Percentiles rank a stretch among this genome's conserved stretches.
Evolutionary conservation across 2,113 vertebrate species (phyloP).

Genomic region (Sarotherodon lohbergeri): DNA sequence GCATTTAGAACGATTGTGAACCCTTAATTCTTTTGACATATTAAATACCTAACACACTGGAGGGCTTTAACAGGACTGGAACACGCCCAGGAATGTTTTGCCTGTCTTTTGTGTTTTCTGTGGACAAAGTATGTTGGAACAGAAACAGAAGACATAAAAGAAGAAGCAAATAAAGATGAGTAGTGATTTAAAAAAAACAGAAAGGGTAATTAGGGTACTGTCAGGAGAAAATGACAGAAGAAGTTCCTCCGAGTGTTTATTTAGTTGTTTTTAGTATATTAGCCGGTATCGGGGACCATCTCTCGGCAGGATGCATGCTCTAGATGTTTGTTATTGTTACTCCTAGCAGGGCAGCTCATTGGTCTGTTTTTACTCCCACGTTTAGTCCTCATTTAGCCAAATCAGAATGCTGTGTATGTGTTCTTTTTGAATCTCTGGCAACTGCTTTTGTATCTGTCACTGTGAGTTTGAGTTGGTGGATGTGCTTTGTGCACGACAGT

Average conservation of each 20-base stretch:
- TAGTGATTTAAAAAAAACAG: not conserved
- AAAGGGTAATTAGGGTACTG: slow-evolving; percentile 14
- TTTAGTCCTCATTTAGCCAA: slow-evolving; percentile 33
- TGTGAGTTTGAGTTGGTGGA: slow-evolving; percentile 25
- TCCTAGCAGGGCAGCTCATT: not conserved
- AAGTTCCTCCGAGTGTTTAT: not conserved
- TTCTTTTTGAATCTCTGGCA: slow-evolving; percentile 26
- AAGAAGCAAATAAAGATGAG: not conserved
- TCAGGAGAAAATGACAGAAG: not conserved
- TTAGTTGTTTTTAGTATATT: not conserved
- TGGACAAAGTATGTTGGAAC: not conserved
- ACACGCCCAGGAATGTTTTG: not conserved
- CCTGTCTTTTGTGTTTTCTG: not conserved
- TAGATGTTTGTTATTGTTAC: slow-evolving; percentile 8
- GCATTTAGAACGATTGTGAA: not conserved
- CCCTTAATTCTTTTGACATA: not conserved
- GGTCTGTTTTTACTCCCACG: slow-evolving; percentile 12
- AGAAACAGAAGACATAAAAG: not conserved
- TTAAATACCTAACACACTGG: not conserved
- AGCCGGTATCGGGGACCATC: not conserved
- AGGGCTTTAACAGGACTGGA: not conserved
- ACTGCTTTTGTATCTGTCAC: slow-evolving; percentile 19
- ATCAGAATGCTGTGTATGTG: slow-evolving; percentile 16
- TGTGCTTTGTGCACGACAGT: not conserved
- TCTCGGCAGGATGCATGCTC: not conserved